These are phyloP conservation scores for Callipepla californica DNA, from an alignment of 2,113 vertebrate genomes.

Conservation along the genomic window DNA sequence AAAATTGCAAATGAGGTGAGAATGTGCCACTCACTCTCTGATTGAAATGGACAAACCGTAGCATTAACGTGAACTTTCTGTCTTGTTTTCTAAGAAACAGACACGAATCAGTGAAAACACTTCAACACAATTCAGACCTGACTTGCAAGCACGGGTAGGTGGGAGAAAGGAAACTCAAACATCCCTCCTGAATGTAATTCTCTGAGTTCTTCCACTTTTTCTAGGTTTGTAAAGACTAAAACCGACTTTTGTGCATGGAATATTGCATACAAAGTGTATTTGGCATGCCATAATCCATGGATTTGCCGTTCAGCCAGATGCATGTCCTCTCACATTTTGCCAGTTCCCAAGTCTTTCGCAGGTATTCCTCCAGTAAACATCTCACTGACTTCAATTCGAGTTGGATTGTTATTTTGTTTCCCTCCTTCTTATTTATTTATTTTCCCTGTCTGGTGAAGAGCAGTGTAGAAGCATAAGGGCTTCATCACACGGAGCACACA, in stretches of 20 bases:
- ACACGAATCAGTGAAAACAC: no score
- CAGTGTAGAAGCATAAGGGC: neutral
- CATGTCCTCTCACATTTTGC: neutral
- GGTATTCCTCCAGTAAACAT: neutral
- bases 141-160: conserved; percentile 64
- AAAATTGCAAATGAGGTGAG: conserved; percentile 87
- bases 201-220: conserved; percentile 45
- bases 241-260: neutral
- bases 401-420: neutral
- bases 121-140: conserved; percentile 14
- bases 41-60: conserved; percentile 87
- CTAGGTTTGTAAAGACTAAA: conserved; percentile 28
- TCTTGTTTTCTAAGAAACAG: conserved; percentile 55
- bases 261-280: neutral
- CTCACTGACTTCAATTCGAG: neutral
- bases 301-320: neutral
- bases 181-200: conserved; percentile 40
- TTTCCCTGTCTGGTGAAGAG: neutral
- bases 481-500: neutral
- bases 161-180: conserved; percentile 62
- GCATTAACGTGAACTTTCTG: conserved; percentile 77
- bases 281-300: neutral
- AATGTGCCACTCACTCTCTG: conserved; percentile 87
- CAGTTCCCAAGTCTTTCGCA: neutral
- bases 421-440: neutral